Evolutionary conservation across 2,113 vertebrate genomes (phyloP).

Genomic region (Phaethornis superciliosus): DNA sequence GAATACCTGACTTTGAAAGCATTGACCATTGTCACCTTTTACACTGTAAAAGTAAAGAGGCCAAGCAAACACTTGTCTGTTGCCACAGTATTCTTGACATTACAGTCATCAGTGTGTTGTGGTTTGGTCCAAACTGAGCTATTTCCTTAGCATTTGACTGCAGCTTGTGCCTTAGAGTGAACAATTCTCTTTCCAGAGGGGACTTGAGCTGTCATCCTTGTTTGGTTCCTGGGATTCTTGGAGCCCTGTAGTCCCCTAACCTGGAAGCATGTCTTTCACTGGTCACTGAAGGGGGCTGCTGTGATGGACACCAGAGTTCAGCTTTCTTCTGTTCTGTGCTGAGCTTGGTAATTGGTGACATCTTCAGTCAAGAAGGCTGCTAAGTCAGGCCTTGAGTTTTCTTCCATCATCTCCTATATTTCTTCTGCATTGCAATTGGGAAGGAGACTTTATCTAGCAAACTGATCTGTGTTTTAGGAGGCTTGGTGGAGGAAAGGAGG

Average conservation of each 20-base stretch:
- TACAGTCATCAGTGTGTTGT: not conserved
- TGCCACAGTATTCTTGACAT: fast-evolving
- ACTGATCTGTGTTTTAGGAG: not conserved
- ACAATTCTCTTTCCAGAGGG: not conserved
- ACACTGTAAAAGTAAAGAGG: not conserved
- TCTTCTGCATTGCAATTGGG: not conserved
- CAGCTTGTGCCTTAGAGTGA: not conserved
- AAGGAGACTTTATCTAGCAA: not conserved
- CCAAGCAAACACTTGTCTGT: not conserved
- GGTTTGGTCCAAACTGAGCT: not conserved
- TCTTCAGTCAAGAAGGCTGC: not conserved
- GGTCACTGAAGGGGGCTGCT: not conserved
- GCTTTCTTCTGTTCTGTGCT: fast-evolving
- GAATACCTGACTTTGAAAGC: not conserved
- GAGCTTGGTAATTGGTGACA: not conserved
- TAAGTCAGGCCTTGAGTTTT: not conserved
- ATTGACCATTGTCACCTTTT: not conserved
- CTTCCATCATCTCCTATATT: not conserved
- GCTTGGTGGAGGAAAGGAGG: not conserved
- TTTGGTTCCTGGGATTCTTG: not conserved
- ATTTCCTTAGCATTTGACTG: fast-evolving
- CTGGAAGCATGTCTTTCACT: not conserved
- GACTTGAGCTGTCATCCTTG: not conserved
- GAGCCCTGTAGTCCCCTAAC: not conserved
- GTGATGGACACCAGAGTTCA: not conserved